Base-by-base conservation (phyloP, 2,888 invertebrate genomes). In the Heliconius charithonia region DNA sequence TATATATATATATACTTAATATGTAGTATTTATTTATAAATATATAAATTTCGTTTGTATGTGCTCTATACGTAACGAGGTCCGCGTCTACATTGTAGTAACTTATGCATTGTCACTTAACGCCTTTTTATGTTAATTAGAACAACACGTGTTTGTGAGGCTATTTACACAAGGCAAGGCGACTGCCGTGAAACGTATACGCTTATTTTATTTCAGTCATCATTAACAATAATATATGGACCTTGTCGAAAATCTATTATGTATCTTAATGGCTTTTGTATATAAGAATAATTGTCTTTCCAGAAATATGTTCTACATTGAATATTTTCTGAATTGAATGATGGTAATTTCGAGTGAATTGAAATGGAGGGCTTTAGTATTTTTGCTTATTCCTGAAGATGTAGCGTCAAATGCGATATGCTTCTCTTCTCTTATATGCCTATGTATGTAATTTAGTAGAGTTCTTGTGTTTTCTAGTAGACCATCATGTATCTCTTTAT, bases 31-130 rank as follows among this genome's bases (percentile, higher is more conserved):
- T n/a, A 59, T 59, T 59, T 59, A 1, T 59, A 32, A 66, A 37
- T 66, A 37, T 66, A 32, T 22, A 10, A 19, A 41, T n/a, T 32
- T 51, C 51, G 51, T 51, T 22, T 19, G 45, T 63, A 51, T 66
- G 51, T 73, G 62, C 45, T 70, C n/a, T 66, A 59, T n/a, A 63
- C 56, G 73, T 63, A 74, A 65, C 45, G 29, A 29, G 27, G 41
- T n/a, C 71, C 66, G 74, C 66, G 77, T 76, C 80, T 79, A 84
- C 84, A 84, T 84, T 84, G 85, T 84, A 84, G 81, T 85, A 83
- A 88, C 87, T 88, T 89, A 82, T 90, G 90, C 89, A 88, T 86
- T 85, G 84, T 82, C 82, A 83, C 80, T 81, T 66, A 72, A 73
- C 69, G 84, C 83, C 66, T 78, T 85, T 86, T 84, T 88, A 89